Conservation (phyloP, 2,888 invertebrate genomes). For the Andrena flavipes region DNA sequence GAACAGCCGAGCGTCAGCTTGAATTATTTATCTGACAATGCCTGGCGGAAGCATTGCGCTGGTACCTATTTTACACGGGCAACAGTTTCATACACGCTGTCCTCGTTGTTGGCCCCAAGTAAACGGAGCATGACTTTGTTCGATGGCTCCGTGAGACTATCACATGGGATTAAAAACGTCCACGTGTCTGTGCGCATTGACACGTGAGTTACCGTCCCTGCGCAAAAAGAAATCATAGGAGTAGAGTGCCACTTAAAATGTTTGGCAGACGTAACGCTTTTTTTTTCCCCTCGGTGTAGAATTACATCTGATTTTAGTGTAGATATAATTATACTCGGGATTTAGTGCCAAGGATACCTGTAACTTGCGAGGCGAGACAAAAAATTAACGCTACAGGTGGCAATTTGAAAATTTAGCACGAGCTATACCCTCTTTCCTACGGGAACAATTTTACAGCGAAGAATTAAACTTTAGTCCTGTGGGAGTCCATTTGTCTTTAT, state of each 20-base stretch:
- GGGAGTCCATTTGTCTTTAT: background rate
- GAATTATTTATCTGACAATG: conserved; percentile 27
- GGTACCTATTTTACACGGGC: background rate
- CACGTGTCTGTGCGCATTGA: background rate
- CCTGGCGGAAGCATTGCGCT: conserved; percentile 11
- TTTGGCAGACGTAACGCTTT: background rate
- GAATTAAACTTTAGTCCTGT: background rate
- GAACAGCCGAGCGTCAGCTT: background rate
- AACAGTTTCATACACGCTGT: conserved; percentile 47
- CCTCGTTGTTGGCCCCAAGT: conserved; percentile 63
- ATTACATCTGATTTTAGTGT: background rate
- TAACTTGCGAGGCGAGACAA: background rate
- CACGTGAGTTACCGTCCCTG: background rate
- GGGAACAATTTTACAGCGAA: background rate
- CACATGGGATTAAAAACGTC: conserved; percentile 44
- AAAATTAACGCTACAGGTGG: background rate
- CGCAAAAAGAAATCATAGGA: conserved; percentile 37
- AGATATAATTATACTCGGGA: background rate
- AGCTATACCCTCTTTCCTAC: background rate
- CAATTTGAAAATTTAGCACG: background rate
- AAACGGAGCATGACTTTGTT: conserved; percentile 77
- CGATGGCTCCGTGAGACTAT: conserved; percentile 64
- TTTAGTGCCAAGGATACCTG: background rate
- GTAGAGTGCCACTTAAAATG: conserved; percentile 1
- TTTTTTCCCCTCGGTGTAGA: background rate